Conservation (phyloP, 1,140 invertebrate genomes). For the Brachionus plicatilis region DNA sequence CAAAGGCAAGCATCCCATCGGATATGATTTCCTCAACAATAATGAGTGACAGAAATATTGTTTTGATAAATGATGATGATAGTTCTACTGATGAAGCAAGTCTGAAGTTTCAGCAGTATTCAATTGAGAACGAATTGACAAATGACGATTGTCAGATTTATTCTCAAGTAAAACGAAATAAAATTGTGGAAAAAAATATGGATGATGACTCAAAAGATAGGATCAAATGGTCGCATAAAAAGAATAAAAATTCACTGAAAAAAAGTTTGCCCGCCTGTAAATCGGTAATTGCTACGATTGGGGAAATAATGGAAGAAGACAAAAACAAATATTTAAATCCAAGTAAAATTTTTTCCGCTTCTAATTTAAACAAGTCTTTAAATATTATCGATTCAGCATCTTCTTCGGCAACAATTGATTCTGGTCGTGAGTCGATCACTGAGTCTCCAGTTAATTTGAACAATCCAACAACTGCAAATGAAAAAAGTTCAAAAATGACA, state of each 20-base stretch:
- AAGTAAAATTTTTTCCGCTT: neutral
- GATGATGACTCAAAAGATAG: neutral
- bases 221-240: neutral
- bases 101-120: neutral
- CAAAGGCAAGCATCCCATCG: neutral
- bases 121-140: neutral
- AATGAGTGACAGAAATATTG: neutral
- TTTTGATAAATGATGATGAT: constrained; percentile 1
- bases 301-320: constrained; percentile 23
- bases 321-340: neutral
- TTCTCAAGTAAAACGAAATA: neutral
- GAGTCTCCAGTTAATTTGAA: constrained; percentile 11
- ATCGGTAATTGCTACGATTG: neutral
- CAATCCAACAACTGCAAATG: neutral
- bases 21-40: neutral
- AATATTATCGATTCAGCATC: constrained; percentile 24
- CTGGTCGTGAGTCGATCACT: neutral
- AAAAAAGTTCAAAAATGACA: neutral
- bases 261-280: neutral
- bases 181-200: neutral
- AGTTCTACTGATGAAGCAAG: neutral
- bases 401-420: neutral
- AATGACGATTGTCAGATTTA: neutral
- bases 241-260: neutral
- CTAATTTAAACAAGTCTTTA: neutral